Percentiles rank a stretch among this genome's conserved stretches.
Conservation (phyloP, 2,888 invertebrate genomes). For the Cyclophora punctaria region DNA sequence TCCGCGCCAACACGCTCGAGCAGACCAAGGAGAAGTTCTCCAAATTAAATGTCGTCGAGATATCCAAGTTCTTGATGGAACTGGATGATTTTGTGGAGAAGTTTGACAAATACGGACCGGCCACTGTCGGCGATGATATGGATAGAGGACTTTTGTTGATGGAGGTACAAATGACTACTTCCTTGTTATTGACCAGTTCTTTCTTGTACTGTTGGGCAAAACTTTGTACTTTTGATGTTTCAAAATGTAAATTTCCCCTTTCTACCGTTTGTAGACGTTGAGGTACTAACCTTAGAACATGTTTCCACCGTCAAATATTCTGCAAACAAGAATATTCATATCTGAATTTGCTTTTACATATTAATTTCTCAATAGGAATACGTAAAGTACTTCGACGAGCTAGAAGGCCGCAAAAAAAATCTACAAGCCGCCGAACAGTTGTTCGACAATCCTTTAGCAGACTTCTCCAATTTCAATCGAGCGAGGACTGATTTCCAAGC, state of each 20-base stretch:
- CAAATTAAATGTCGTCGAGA: slow-evolving; percentile 84
- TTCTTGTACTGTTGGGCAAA: no score
- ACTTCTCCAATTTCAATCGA: slow-evolving; percentile 84
- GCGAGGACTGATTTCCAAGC: slow-evolving; percentile 77
- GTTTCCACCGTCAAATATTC: no score
- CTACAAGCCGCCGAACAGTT: slow-evolving; percentile 83
- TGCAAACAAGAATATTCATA: no score
- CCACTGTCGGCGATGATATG: slow-evolving; percentile 84
- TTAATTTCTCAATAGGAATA: slow-evolving; percentile 68
- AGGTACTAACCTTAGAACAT: no score
- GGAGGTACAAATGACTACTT: slow-evolving; percentile 60
- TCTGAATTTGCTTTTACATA: slow-evolving; percentile 1
- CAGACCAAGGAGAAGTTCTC: slow-evolving; percentile 92
- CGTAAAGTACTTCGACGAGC: slow-evolving; percentile 76
- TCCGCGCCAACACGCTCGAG: slow-evolving; percentile 80
- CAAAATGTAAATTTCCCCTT: no score
- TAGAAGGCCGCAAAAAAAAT: slow-evolving; percentile 78
- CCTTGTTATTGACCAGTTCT: no score
- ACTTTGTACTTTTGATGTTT: no score
- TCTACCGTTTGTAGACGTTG: no score
- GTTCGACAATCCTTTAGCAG: slow-evolving; percentile 89
- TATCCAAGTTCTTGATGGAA: slow-evolving; percentile 78
- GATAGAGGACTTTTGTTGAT: slow-evolving; percentile 82
- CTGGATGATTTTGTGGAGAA: slow-evolving; percentile 80
- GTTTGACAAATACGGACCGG: slow-evolving; percentile 86